These are phyloP conservation scores for Entomobrya proxima DNA, from an alignment of 2,888 invertebrate species.

Conservation along the genomic window DNA sequence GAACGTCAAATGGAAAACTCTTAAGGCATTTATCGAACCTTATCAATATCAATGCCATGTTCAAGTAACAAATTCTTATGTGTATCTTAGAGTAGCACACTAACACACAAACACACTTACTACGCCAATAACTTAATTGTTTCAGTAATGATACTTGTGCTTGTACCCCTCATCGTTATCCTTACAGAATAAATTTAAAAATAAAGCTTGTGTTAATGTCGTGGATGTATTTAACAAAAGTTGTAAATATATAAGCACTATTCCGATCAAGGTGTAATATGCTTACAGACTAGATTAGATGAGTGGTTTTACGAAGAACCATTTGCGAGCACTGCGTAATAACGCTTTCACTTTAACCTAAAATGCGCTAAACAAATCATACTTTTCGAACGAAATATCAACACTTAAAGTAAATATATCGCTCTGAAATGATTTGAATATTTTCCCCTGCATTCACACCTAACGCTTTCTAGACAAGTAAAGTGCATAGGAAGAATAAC, in stretches of 20 bases:
- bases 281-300: constrained; percentile 45
- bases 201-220: constrained; percentile 46
- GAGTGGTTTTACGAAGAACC: constrained; percentile 32
- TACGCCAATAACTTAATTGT: too few relatives aligned
- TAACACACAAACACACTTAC: too few relatives aligned
- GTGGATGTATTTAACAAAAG: constrained; percentile 18
- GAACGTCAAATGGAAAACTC: neutral
- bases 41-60: neutral
- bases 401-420: too few relatives aligned
- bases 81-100: too few relatives aligned
- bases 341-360: neutral
- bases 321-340: constrained; percentile 28
- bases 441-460: too few relatives aligned
- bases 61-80: too few relatives aligned
- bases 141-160: neutral
- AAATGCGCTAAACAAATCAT: neutral
- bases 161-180: neutral
- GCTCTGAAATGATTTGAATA: too few relatives aligned
- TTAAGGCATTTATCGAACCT: neutral
- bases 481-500: neutral
- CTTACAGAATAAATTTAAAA: neutral
- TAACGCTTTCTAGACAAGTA: too few relatives aligned
- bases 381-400: too few relatives aligned
- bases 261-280: constrained; percentile 8
- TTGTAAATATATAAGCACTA: constrained; percentile 39